phyloP scores from a whole-genome alignment of 2,797 vertebrate genomes.

The Cichlasoma orientale region DNA sequence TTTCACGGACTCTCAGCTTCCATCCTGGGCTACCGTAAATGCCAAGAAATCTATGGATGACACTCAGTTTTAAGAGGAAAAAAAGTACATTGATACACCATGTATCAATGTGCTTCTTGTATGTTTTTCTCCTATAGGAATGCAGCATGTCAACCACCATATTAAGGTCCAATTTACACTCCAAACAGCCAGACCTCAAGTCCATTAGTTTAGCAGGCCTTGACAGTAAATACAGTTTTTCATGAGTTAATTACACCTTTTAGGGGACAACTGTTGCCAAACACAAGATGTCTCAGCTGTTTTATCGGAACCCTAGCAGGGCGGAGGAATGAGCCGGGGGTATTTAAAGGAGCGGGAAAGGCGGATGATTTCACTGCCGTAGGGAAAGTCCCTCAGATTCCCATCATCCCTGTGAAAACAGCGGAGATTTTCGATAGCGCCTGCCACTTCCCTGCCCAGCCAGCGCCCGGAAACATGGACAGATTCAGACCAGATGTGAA shows the following conservation, averaged over 20 bases:
- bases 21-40: not conserved
- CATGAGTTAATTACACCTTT: conserved; percentile 76
- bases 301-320: conserved; percentile 77
- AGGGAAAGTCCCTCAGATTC: conserved; percentile 84
- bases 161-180: conserved; percentile 71
- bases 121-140: conserved; percentile 47
- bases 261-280: conserved; percentile 73
- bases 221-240: conserved; percentile 78
- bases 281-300: conserved; percentile 78
- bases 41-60: conserved; percentile 15
- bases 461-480: conserved; percentile 79
- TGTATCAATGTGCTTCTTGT: not conserved
- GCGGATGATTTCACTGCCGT: conserved; percentile 80
- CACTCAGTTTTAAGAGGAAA: conserved; percentile 17
- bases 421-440: conserved; percentile 82
- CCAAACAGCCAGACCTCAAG: conserved; percentile 68
- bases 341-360: conserved; percentile 82
- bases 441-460: conserved; percentile 82
- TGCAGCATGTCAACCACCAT: conserved; percentile 53
- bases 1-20: not conserved
- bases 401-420: conserved; percentile 82
- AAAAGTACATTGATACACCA: too few relatives aligned
- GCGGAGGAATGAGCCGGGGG: conserved; percentile 72
- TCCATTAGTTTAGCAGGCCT: conserved; percentile 68
- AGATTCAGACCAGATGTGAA: conserved; percentile 85